These are phyloP conservation scores for Indicator indicator DNA, from an alignment of 2,113 vertebrate species.

Conservation along the genomic window DNA sequence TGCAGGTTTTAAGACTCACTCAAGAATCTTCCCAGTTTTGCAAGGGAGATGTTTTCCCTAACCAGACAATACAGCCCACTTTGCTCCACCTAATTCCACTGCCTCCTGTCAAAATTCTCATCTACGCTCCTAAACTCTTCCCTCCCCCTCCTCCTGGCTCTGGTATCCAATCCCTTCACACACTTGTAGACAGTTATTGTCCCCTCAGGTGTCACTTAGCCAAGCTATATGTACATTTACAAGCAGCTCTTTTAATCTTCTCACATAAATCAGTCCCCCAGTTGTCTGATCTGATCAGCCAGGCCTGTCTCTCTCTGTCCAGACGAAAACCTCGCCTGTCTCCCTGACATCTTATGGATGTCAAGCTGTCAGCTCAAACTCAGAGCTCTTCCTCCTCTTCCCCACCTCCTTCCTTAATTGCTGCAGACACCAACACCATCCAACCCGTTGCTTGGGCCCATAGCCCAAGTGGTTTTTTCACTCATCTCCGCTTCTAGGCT, in stretches of 20 bases:
- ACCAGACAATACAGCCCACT: fast-evolving
- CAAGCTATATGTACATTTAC: conserved; percentile 59
- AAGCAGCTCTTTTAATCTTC: conserved; percentile 64
- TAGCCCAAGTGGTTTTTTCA: neutral
- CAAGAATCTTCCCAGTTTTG: neutral
- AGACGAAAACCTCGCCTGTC: neutral
- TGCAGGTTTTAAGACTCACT: neutral
- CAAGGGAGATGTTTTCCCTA: neutral
- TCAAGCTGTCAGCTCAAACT: conserved; percentile 53
- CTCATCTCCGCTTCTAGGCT: neutral
- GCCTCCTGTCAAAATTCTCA: neutral
- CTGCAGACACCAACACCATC: neutral
- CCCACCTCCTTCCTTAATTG: conserved; percentile 18
- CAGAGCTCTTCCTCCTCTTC: conserved; percentile 47
- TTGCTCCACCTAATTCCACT: neutral
- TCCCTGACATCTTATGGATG: conserved; percentile 56
- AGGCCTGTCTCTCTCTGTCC: conserved; percentile 45
- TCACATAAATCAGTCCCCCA: conserved; percentile 61
- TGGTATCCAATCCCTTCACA: neutral
- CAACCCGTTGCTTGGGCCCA: neutral
- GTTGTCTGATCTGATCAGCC: conserved; percentile 43
- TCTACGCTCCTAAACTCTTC: neutral
- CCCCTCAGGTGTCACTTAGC: conserved; percentile 67
- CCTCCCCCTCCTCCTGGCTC: neutral
- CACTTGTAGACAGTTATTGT: conserved; percentile 56